A percentile compares a stretch with the other conserved stretches of the same genome.
Conservation (phyloP, 2,797 vertebrate species). For the Sternarchorhynchus goeldii region DNA sequence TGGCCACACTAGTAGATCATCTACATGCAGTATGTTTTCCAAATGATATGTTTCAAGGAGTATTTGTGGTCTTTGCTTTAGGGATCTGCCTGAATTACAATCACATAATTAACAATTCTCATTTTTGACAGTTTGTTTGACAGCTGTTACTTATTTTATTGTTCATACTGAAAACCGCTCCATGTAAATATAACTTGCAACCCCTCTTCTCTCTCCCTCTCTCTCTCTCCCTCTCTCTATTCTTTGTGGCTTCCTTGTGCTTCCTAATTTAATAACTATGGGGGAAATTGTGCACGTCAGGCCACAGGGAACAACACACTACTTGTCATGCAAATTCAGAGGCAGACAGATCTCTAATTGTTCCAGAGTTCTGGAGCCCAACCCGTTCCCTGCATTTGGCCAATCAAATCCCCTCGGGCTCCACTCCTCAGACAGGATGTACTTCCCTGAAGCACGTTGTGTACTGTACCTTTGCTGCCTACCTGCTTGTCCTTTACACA, state of each 20-base stretch:
- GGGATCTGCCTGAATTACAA: not conserved
- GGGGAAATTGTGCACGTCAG: slow-evolving; percentile 48
- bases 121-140: slow-evolving; percentile 39
- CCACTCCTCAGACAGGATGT: slow-evolving; percentile 53
- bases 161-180: slow-evolving; percentile 1
- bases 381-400: slow-evolving; percentile 58
- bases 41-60: not conserved
- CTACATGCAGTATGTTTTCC: too few species aligned
- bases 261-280: slow-evolving; percentile 49
- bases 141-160: not conserved
- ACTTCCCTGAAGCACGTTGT: slow-evolving; percentile 62
- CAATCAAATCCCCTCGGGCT: slow-evolving; percentile 48
- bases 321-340: slow-evolving; percentile 69
- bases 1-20: too few species aligned
- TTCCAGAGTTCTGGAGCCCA: slow-evolving; percentile 57
- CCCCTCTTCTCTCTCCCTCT: too few species aligned
- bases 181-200: slow-evolving; percentile 17
- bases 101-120: slow-evolving; percentile 49
- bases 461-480: slow-evolving; percentile 63
- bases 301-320: slow-evolving; percentile 38
- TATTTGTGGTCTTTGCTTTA: not conserved
- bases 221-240: not conserved
- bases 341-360: slow-evolving; percentile 67
- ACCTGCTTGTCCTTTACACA: slow-evolving; percentile 67
- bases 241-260: slow-evolving; percentile 20